phyloP scores from a whole-genome alignment of 2,888 invertebrate species.

The Hirudinaria manillensis region DNA sequence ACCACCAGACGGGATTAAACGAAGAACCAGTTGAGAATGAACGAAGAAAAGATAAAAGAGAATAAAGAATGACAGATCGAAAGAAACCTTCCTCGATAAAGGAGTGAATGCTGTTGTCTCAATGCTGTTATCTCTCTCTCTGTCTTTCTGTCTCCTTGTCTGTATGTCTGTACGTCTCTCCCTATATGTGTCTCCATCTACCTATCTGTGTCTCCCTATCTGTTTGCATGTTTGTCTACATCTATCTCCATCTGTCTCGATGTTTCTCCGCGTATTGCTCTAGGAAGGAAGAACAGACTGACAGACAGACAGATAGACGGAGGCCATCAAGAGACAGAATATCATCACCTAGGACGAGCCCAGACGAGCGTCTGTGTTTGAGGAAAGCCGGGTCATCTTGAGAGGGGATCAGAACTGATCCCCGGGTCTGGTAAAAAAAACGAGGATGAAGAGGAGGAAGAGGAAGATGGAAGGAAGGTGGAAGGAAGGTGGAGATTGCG shows the following conservation, averaged over 20 bases:
- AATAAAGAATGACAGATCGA: too few species aligned
- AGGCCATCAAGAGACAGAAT: too few species aligned
- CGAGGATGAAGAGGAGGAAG: background rate
- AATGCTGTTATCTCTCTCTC: background rate
- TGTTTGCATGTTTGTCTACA: slow-evolving; percentile 2
- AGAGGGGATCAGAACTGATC: too few species aligned
- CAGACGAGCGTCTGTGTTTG: too few species aligned
- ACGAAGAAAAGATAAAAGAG: too few species aligned
- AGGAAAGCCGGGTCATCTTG: too few species aligned
- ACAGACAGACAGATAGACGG: background rate
- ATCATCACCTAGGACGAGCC: too few species aligned
- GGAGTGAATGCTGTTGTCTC: background rate
- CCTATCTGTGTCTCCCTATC: slow-evolving; percentile 3
- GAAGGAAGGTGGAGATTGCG: background rate
- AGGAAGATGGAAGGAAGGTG: background rate
- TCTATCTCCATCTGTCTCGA: background rate
- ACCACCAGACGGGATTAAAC: too few species aligned
- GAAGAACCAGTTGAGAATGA: too few species aligned
- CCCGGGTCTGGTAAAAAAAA: too few species aligned
- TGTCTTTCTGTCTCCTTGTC: background rate
- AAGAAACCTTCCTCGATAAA: background rate
- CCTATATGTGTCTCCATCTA: slow-evolving; percentile 20
- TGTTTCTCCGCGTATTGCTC: background rate
- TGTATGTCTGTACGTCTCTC: slow-evolving; percentile 25
- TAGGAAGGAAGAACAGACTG: background rate